These are phyloP conservation scores for Macrophya alboannulata DNA, from an alignment of 2,888 invertebrate species.

Conservation along the genomic window DNA sequence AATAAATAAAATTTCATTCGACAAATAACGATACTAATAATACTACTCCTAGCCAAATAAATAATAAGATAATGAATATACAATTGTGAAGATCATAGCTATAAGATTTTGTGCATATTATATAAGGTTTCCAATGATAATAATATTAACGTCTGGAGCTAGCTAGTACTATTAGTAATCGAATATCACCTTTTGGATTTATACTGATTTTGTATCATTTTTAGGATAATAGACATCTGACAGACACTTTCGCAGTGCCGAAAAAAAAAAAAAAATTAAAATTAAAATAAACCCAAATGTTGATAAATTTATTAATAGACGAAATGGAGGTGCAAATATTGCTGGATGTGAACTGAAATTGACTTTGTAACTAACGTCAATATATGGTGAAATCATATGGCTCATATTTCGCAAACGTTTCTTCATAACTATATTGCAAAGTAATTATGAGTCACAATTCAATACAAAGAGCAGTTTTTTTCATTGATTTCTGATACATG, in stretches of 20 bases:
- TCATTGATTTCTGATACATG: neutral
- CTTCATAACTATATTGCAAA: slow-evolving; percentile 11
- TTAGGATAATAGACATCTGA: neutral
- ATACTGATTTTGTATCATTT: neutral
- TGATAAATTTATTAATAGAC: neutral
- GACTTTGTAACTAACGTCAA: neutral
- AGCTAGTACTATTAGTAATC: neutral
- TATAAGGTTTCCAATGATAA: neutral
- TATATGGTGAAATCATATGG: slow-evolving; percentile 3
- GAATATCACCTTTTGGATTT: neutral
- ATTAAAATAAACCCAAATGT: neutral
- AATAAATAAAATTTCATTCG: no score
- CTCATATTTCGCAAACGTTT: slow-evolving; percentile 6
- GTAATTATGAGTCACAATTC: slow-evolving; percentile 19
- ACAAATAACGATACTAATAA: no score
- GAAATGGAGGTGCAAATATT: neutral
- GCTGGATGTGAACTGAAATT: slow-evolving; percentile 10
- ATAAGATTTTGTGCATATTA: neutral
- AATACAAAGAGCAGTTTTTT: slow-evolving; percentile 10
- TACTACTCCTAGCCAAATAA: neutral
- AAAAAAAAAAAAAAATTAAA: neutral
- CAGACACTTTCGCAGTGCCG: neutral
- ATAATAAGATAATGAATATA: neutral
- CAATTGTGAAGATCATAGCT: neutral
- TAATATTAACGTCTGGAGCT: neutral